Conservation (phyloP, 2,113 vertebrate species). For the Catharus minimus region DNA sequence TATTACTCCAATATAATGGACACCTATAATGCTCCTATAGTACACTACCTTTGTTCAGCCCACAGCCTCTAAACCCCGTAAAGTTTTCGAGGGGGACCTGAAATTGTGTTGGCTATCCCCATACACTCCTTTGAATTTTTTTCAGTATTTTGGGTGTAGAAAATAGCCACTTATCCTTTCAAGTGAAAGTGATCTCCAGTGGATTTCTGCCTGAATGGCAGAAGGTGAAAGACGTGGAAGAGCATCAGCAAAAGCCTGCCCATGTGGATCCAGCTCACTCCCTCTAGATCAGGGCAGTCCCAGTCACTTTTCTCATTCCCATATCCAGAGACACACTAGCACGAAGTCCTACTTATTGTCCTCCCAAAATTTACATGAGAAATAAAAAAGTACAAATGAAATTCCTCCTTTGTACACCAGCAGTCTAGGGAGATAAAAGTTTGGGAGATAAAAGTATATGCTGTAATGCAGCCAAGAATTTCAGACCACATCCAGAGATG, state of each 20-base stretch:
- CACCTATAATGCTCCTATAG: background rate
- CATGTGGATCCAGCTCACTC: rapidly evolving
- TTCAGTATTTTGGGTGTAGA: background rate
- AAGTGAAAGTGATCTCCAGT: background rate
- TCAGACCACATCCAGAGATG: background rate
- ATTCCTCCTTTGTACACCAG: background rate
- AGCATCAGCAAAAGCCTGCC: background rate
- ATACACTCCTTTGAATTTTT: background rate
- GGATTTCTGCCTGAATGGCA: background rate
- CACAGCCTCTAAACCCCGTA: background rate
- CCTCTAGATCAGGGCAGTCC: rapidly evolving
- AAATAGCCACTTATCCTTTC: background rate
- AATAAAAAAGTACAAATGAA: background rate
- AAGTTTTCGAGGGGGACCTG: background rate
- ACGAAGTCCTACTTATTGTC: background rate
- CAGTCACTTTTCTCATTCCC: background rate
- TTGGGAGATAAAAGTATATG: background rate
- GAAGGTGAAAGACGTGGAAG: background rate
- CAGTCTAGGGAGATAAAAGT: background rate
- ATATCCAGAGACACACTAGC: background rate
- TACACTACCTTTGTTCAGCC: background rate
- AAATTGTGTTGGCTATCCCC: background rate
- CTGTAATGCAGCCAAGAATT: background rate
- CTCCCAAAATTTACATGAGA: background rate
- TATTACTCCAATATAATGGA: background rate